Evolutionary conservation across 2,888 invertebrate species (phyloP), one percentile per base, ranked within the genome.

Genomic region (Gari tellinella): DNA sequence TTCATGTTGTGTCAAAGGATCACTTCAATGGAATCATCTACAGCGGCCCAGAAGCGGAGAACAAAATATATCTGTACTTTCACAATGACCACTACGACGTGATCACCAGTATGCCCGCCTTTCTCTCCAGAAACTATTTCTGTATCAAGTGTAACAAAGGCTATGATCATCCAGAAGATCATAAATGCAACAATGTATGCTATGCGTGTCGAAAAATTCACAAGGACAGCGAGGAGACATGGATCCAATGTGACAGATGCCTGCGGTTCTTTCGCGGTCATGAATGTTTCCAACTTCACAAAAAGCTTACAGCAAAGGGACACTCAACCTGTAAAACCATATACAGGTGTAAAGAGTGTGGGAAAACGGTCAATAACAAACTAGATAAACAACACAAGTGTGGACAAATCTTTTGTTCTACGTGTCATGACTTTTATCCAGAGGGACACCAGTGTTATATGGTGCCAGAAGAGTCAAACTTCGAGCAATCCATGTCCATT

Each of bases 91-190:
- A 79, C 43, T 79, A 37, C 58, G 68, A 74, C 45, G 70, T 78
- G 3, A 67, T 79, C 1, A 75, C 79, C 12, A 58, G 38, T 40
- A 64, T 74, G 60, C 38, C 74, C 2, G 74, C 62, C 1, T 72
- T 79, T 52, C 51, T 75, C 12, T 66, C 56, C n/a, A 55, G 64
- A 55, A 72, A 23, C 40, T 68, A 62, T 37, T 72, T 68, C 23
- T 76, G 76, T 38, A 2, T n/a, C 8, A 12, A 74, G 56, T 79
- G 78, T 52, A 67, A 79, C 14, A 79, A 60, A 55, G 72, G 79
- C 4, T 75, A 69, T 48, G 55, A 72, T n/a, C 61, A 72, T 23
- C 72, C 56, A 26, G 79, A 79, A 52, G 51, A 53, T 8, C 74
- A 79, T 31, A 21, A 15, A 7, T 75, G 75, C 46, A 79, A 73